Evolutionary conservation across 64 coral and sea anemone genomes (phyloP).

Genomic region (Montipora cactus): DNA sequence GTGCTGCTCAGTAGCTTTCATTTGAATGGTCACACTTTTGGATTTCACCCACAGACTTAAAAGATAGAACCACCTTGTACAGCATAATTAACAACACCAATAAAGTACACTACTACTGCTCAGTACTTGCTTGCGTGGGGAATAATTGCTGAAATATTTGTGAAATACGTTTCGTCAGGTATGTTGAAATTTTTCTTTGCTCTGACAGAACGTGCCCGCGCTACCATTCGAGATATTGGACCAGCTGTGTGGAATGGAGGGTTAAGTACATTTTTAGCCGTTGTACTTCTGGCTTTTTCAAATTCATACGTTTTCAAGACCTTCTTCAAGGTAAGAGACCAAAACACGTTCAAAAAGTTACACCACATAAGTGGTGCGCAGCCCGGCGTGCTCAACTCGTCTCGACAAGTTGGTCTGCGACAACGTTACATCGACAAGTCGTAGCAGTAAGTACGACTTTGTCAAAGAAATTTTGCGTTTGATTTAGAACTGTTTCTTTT

Average conservation of each 20-base stretch:
- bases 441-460: too few species aligned
- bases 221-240: conserved; percentile 86
- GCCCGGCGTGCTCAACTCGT: too few species aligned
- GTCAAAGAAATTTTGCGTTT: too few species aligned
- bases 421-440: too few species aligned
- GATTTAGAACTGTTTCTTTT: too few species aligned
- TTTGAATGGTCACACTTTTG: neutral
- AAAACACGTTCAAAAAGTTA: neutral
- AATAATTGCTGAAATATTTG: neutral
- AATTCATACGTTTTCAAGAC: conserved; percentile 87
- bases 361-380: neutral
- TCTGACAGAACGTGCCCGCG: conserved; percentile 70
- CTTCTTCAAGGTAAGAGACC: conserved; percentile 88
- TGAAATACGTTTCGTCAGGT: neutral
- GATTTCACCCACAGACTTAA: neutral
- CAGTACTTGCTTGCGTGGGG: neutral
- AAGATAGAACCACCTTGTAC: neutral
- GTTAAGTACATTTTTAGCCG: conserved; percentile 93
- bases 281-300: conserved; percentile 83
- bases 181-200: neutral
- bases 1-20: neutral
- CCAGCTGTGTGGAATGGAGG: conserved; percentile 97
- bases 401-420: too few species aligned
- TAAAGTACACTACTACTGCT: neutral
- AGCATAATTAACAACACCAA: neutral